Percentiles rank a stretch among this genome's conserved stretches.
phyloP scores from a whole-genome alignment of 2,888 invertebrate species.

The Phyllotreta striolata region DNA sequence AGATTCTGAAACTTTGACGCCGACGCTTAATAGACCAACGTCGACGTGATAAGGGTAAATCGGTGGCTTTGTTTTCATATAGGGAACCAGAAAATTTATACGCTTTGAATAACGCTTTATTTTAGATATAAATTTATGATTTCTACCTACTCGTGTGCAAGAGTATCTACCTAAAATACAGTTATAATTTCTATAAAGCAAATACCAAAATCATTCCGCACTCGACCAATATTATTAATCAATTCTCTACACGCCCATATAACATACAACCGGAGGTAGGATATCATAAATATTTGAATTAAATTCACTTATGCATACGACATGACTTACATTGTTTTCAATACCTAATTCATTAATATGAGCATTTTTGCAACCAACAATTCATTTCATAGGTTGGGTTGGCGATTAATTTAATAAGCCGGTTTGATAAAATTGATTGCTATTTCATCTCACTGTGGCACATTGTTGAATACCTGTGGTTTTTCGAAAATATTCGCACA shows the following conservation, averaged over 20 bases:
- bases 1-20: slow-evolving; percentile 29
- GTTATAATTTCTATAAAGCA: too few species aligned
- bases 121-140: too few species aligned
- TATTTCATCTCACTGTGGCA: neutral
- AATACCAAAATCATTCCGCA: slow-evolving; percentile 2
- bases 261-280: slow-evolving; percentile 2
- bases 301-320: slow-evolving; percentile 3
- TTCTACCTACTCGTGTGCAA: too few species aligned
- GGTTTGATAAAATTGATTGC: neutral
- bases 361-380: slow-evolving; percentile 2
- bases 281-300: slow-evolving; percentile 13
- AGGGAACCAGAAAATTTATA: slow-evolving; percentile 8
- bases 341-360: slow-evolving; percentile 13
- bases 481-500: too few species aligned
- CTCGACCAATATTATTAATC: neutral
- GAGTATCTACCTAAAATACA: too few species aligned
- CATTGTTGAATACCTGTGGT: neutral
- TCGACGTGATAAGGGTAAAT: slow-evolving; percentile 19
- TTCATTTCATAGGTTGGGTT: slow-evolving; percentile 14
- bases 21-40: slow-evolving; percentile 14
- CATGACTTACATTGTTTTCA: slow-evolving; percentile 12
- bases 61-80: neutral
- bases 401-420: slow-evolving; percentile 6
- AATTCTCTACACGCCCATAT: slow-evolving; percentile 10
- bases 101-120: neutral